phyloP scores from a whole-genome alignment of 2,888 invertebrate genomes.

The Augiades crinisus region DNA sequence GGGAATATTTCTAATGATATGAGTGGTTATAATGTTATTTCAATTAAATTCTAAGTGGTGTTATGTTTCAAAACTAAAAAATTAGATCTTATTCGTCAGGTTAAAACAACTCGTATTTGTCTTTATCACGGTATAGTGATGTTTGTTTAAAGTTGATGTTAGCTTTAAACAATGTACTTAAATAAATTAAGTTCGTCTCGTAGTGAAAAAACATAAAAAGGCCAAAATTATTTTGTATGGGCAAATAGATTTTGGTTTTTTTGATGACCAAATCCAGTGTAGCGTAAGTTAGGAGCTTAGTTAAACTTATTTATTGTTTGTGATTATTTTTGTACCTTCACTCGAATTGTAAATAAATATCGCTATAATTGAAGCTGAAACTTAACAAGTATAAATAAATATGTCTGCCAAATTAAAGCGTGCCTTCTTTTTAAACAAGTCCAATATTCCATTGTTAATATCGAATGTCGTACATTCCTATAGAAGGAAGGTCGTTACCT shows the following conservation, averaged over 20 bases:
- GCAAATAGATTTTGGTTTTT: constrained; percentile 52
- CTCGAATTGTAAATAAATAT: constrained; percentile 74
- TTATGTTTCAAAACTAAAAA: constrained; percentile 28
- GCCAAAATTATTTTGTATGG: constrained; percentile 60
- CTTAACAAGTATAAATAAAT: constrained; percentile 79
- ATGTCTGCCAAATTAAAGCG: constrained; percentile 77
- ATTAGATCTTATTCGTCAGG: constrained; percentile 26
- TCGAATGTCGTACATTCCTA: constrained; percentile 15
- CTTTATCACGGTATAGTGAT: constrained; percentile 47
- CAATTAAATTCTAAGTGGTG: constrained; percentile 33
- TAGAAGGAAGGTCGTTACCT: constrained; percentile 8
- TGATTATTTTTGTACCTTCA: constrained; percentile 73
- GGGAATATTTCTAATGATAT: constrained; percentile 57
- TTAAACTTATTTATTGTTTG: constrained; percentile 72
- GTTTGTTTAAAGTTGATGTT: constrained; percentile 61
- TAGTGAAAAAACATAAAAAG: constrained; percentile 50
- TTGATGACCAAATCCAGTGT: constrained; percentile 67
- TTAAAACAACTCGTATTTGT: constrained; percentile 32
- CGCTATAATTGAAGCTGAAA: constrained; percentile 76
- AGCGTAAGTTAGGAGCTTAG: constrained; percentile 65
- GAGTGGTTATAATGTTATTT: constrained; percentile 40
- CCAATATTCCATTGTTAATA: constrained; percentile 18
- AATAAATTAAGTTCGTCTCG: constrained; percentile 51
- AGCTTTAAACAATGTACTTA: constrained; percentile 61
- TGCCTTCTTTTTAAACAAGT: constrained; percentile 48